A percentile compares a stretch with the other conserved stretches of the same genome.
Conservation (phyloP, 2,113 vertebrate species). For the Mustela nigripes region DNA sequence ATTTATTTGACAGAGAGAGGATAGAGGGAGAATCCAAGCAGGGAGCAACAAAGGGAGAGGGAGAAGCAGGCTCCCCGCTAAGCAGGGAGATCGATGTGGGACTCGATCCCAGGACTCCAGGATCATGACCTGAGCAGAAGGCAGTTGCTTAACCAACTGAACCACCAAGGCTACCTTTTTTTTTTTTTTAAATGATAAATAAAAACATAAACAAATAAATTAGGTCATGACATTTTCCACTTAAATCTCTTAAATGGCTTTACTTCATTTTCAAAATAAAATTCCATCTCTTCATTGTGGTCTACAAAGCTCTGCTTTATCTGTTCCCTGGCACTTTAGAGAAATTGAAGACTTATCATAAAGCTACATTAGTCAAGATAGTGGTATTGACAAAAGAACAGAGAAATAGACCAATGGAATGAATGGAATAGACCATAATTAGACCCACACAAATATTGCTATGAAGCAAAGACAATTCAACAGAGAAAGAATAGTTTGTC, state of each 20-base stretch:
- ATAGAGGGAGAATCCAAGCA: no score
- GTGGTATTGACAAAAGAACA: not conserved
- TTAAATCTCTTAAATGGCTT: not conserved
- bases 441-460: not conserved
- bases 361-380: not conserved
- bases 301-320: not conserved
- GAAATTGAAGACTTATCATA: not conserved
- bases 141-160: no score
- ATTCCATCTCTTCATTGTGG: not conserved
- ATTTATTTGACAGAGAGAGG: no score
- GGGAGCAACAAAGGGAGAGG: no score
- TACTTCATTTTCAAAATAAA: constrained; percentile 20
- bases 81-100: no score
- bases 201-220: not conserved
- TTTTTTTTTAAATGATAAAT: not conserved
- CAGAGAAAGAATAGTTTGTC: not conserved
- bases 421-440: not conserved
- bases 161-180: no score
- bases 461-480: not conserved
- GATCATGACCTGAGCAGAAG: no score
- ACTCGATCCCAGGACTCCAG: no score
- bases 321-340: not conserved
- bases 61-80: no score
- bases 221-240: not conserved
- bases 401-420: not conserved